Conservation (phyloP, 2,888 invertebrate species). For the Zygothrica quintamaculata region DNA sequence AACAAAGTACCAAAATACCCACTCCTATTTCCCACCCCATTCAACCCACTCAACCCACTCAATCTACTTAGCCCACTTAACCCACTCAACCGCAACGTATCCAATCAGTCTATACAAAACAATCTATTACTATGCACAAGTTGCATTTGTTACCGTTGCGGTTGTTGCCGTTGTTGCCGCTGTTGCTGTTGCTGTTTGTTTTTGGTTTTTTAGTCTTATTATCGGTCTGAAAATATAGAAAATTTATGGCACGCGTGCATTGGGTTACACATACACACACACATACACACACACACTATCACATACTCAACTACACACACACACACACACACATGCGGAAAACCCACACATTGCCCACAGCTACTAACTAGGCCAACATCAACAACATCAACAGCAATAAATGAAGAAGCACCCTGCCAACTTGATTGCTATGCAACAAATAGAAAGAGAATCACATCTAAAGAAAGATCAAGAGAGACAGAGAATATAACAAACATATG, state of each 20-base stretch:
- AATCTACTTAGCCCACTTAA: background rate
- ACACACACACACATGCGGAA: background rate
- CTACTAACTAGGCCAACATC: constrained; percentile 16
- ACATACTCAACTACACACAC: no score
- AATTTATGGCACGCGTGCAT: constrained; percentile 63
- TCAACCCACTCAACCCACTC: background rate
- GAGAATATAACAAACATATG: no score
- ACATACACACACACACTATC: constrained; percentile 1
- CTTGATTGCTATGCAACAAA: constrained; percentile 47
- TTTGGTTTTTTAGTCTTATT: constrained; percentile 30
- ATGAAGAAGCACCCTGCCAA: constrained; percentile 13
- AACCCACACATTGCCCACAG: constrained; percentile 11
- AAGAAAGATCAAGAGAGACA: no score
- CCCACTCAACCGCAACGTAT: background rate
- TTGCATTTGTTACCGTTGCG: constrained; percentile 48
- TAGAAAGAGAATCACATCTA: constrained; percentile 18
- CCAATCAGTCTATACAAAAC: background rate
- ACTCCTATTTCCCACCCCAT: background rate
- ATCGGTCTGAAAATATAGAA: constrained; percentile 28
- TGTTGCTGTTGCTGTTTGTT: constrained; percentile 10
- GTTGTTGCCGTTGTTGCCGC: constrained; percentile 2
- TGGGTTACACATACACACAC: constrained; percentile 7
- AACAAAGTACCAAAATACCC: constrained; percentile 15
- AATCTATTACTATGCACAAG: constrained; percentile 29
- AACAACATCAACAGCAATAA: constrained; percentile 18